Evolutionary conservation across 2,797 vertebrate species (phyloP), one percentile per base, ranked within the genome.

Genomic region (Loriculus beryllinus): DNA sequence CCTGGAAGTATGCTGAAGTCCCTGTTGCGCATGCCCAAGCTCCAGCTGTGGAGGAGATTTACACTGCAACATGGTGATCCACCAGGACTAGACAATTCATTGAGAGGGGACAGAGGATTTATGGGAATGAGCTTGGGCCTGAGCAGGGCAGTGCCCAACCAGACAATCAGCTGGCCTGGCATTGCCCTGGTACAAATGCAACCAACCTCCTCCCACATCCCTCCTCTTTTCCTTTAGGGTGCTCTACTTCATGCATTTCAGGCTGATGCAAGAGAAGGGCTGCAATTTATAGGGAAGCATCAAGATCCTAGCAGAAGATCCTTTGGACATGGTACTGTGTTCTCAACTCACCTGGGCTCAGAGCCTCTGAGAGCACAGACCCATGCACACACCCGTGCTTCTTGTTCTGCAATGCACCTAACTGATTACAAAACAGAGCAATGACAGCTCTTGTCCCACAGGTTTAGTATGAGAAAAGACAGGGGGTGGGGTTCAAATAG

Each of bases 351-450:
- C 9, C 17, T 18, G 33, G 33, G 45, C 37, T 64, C 1, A 1
- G 3, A 1, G 86, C 3, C 22, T 47, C 37, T 1, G 4, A 14
- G 59, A 74, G 43, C 83, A 63, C 52, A 82, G 33, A 48, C 9
- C 1, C 0, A 22, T 0, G 48, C 80, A 59, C 63, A 75, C 31
- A 48, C 14, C 1, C 0, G 19, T 0, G 2, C 33, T 43, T 59
- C 51, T 68, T 0, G 0, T 35, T 71, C 51, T 3, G 1, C 43
- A 62, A 26, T 31, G 12, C 4, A 3, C 70, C 67, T 35, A 47
- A 51, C 7, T 0, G 0, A 72, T 25, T 5, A 31, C 42, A 77
- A 78, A 63, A 48, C 19, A 22, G 56, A 83, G 64, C 37, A 56
- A 43, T 1, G 3, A 29, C 0, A 3, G n/a, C 60, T 69, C 54